Conservation (phyloP, 2,888 invertebrate species). For the Melinopterus prodromus region DNA sequence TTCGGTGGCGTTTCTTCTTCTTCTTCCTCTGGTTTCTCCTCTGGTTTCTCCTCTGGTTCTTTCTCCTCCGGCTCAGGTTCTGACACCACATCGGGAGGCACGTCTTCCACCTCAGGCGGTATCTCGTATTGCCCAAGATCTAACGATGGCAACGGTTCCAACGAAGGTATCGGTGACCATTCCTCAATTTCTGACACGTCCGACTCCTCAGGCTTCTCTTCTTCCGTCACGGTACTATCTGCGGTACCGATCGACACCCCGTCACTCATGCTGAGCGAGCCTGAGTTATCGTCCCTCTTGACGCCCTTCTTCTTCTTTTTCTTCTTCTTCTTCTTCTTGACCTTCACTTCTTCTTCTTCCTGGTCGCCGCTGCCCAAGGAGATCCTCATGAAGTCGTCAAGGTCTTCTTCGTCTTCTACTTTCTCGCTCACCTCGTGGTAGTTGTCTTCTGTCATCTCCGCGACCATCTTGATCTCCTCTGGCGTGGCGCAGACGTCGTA, state of each 20-base stretch:
- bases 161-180: not conserved
- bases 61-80: not conserved
- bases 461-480: not conserved
- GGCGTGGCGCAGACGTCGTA: not conserved
- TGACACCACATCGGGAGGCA: not conserved
- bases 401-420: not conserved
- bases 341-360: not conserved
- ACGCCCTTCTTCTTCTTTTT: not conserved
- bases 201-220: not conserved
- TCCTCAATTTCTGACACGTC: not conserved
- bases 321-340: not conserved
- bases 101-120: not conserved
- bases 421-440: not conserved
- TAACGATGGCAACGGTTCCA: not conserved
- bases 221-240: not conserved
- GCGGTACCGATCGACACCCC: too few species aligned
- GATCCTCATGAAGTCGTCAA: not conserved
- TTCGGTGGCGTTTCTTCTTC: not conserved
- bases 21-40: not conserved
- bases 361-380: not conserved
- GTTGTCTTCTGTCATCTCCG: not conserved
- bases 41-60: not conserved
- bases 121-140: not conserved
- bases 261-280: too few species aligned
- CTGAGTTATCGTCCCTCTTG: too few species aligned